Evolutionary conservation across 1,140 invertebrate species (phyloP), one percentile per base, ranked within the genome.

Genomic region (Myzus persicae): DNA sequence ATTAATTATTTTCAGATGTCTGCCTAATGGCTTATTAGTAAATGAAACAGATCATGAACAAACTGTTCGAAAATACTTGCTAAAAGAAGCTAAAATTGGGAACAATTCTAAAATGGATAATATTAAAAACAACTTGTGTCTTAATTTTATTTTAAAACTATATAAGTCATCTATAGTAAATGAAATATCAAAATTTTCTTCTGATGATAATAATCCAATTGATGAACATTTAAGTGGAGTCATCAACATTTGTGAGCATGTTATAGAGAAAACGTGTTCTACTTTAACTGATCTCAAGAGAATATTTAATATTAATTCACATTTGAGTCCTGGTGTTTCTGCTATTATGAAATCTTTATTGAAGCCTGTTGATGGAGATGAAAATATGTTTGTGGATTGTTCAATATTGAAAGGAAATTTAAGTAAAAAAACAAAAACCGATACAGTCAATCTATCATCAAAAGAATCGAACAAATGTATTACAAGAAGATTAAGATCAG

Each of bases 261-360:
- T 93, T 48, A 54, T 93, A 67, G 91, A 85, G 8, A 93, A 85
- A 18, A 51, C 91, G 11, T 93, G 67, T 93, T 93, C 81, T 31
- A 85, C 46, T 40, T 85, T 93, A 51, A 85, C 67, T 3, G 20
- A 85, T 85, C 22, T 42, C 31, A 93, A 93, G 7, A 93, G 36
- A 93, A 85, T 93, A 85, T 93, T 84, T 51, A 82, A 93, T 85
- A 40, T 84, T n/a, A 85, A 54, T 8, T 84, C 81, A 51, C 36
- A 54, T 18, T 93, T 93, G 48, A 93, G 84, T 40, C 91, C 91
- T 31, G 36, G 44, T 38, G 91, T 93, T n/a, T 40, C 36, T 48
- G n/a, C 91, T 84, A 85, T 93, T 20, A 93, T 93, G 2, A 93
- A 93, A 84, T 84, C 91, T 18, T 22, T 93, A 54, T 76, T 76